Evolutionary conservation across 1,140 invertebrate genomes (phyloP).

Genomic region (Drosophila neocordata): DNA sequence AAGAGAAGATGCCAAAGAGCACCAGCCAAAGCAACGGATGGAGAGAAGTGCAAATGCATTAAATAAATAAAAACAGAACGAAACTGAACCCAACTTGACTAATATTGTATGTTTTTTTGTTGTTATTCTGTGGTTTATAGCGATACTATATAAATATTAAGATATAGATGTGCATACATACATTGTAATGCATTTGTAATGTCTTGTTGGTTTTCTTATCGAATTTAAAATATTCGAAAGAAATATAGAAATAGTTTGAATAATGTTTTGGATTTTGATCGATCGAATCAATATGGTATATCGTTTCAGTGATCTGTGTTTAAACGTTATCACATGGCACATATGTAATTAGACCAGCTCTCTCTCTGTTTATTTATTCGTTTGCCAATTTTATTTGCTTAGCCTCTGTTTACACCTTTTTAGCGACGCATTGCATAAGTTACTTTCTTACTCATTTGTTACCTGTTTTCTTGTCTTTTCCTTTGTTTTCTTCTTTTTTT

Average conservation of each 20-base stretch:
- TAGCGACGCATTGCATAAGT: slow-evolving; percentile 63
- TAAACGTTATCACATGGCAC: neutral
- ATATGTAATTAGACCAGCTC: neutral
- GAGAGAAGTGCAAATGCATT: slow-evolving; percentile 71
- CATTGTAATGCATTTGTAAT: neutral
- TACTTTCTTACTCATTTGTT: slow-evolving; percentile 41
- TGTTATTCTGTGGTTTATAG: slow-evolving; percentile 7
- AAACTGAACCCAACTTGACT: slow-evolving; percentile 29
- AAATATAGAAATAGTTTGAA: no score
- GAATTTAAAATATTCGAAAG: no score
- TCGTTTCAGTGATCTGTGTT: no score
- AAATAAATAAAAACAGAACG: slow-evolving; percentile 57
- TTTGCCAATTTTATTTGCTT: slow-evolving; percentile 15
- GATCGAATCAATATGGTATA: no score
- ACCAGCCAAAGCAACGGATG: slow-evolving; percentile 25
- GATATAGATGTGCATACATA: neutral
- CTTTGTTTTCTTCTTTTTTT: neutral
- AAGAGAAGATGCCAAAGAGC: slow-evolving; percentile 5
- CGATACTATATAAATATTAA: neutral
- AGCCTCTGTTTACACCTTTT: slow-evolving; percentile 27
- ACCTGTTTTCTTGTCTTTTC: slow-evolving; percentile 21
- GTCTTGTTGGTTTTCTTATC: neutral
- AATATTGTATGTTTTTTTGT: slow-evolving; percentile 44
- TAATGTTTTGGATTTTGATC: no score
- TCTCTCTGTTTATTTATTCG: slow-evolving; percentile 26